These are phyloP conservation scores for Tetraneura akinire DNA, from an alignment of 1,140 invertebrate genomes.

Conservation along the genomic window DNA sequence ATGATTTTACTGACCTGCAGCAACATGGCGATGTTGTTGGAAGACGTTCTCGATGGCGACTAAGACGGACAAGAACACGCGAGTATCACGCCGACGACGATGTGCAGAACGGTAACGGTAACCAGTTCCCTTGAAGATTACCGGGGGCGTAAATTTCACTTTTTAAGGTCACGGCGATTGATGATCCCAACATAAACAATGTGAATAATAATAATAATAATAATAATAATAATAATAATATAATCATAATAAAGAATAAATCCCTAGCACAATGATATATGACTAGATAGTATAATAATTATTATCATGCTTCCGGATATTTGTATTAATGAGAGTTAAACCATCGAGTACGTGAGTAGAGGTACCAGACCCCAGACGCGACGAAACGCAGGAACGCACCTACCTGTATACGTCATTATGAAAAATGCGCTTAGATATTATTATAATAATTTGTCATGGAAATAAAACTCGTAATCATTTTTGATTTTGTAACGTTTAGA, in stretches of 20 bases:
- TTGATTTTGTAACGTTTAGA: too few species aligned
- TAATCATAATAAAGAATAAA: not conserved
- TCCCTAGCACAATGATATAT: conserved; percentile 20
- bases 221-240: not conserved
- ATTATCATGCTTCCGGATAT: conserved; percentile 1
- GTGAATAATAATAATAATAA: conserved; percentile 29
- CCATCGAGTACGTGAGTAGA: not conserved
- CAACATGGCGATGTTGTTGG: conserved; percentile 26
- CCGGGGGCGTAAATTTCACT: conserved; percentile 48
- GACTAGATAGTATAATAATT: conserved; percentile 15
- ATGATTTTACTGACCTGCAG: conserved; percentile 19
- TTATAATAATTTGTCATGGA: too few species aligned
- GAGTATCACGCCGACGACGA: conserved; percentile 3
- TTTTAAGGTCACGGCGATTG: conserved; percentile 42
- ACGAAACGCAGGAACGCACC: not conserved
- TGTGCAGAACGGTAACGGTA: conserved; percentile 14
- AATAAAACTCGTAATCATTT: too few species aligned
- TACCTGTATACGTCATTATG: too few species aligned
- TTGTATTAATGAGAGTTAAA: not conserved
- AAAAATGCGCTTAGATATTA: too few species aligned
- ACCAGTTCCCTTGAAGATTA: conserved; percentile 23
- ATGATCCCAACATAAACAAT: conserved; percentile 30
- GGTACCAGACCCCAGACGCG: not conserved
- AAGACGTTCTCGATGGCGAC: conserved; percentile 27
- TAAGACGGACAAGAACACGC: not conserved